A percentile compares a stretch with the other conserved stretches of the same genome.
Evolutionary conservation across 2,113 vertebrate species (phyloP).

Genomic region (Cercopithecus mona): DNA sequence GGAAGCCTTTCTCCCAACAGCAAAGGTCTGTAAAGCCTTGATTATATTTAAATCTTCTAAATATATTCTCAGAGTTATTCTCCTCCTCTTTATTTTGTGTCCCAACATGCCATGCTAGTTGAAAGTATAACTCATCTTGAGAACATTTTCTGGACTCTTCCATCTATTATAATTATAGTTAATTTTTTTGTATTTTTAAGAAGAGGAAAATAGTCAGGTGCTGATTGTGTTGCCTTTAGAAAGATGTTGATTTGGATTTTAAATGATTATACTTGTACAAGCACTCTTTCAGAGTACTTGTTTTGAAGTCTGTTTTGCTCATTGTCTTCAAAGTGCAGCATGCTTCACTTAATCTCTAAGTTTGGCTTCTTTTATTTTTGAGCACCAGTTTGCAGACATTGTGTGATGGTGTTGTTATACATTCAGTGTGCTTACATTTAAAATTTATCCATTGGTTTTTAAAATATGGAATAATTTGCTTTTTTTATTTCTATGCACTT

Average conservation of each 20-base stretch:
- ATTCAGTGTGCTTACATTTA: slow-evolving; percentile 49
- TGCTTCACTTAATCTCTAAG: slow-evolving; percentile 35
- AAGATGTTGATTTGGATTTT: slow-evolving; percentile 28
- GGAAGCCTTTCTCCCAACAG: slow-evolving; percentile 32
- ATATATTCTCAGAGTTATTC: slow-evolving; percentile 38
- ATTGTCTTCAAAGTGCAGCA: slow-evolving; percentile 21
- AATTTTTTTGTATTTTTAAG: neutral
- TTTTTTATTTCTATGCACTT: slow-evolving; percentile 35
- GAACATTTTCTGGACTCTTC: slow-evolving; percentile 43
- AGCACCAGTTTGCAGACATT: slow-evolving; percentile 13
- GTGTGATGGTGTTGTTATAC: slow-evolving; percentile 23
- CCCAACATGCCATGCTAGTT: slow-evolving; percentile 17
- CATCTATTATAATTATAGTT: slow-evolving; percentile 6
- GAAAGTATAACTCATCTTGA: slow-evolving; percentile 56
- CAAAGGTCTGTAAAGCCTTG: slow-evolving; percentile 25
- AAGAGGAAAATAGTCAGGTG: neutral
- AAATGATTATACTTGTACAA: slow-evolving; percentile 6
- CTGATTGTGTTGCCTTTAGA: slow-evolving; percentile 22
- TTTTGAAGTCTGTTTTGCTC: slow-evolving; percentile 44
- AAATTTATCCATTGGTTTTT: slow-evolving; percentile 26
- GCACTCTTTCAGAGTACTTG: neutral
- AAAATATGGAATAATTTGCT: slow-evolving; percentile 21
- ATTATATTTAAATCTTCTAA: slow-evolving; percentile 44
- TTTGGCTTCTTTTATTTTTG: slow-evolving; percentile 49
- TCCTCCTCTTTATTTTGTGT: slow-evolving; percentile 30